These are phyloP conservation scores for Amblyteles armatorius DNA, from an alignment of 2,888 invertebrate genomes.

Conservation along the genomic window DNA sequence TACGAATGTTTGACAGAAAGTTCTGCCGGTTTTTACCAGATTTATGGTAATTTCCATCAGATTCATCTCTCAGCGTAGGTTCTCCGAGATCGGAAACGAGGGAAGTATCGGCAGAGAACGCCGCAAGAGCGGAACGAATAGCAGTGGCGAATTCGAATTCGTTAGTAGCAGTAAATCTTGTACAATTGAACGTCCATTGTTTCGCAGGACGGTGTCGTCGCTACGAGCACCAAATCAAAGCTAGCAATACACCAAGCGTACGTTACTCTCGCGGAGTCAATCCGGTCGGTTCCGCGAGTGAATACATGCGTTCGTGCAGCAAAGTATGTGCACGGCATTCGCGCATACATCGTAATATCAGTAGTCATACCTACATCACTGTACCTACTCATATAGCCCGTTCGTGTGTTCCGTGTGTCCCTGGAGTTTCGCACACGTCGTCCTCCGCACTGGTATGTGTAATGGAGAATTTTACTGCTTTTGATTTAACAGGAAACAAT, in stretches of 20 bases:
- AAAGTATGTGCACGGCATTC: slow-evolving; percentile 47
- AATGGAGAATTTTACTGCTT: slow-evolving; percentile 80
- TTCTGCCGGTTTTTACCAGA: too few species aligned
- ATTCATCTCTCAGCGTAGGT: not conserved
- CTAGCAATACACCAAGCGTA: slow-evolving; percentile 46
- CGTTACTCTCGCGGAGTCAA: slow-evolving; percentile 33
- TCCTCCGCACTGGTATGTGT: slow-evolving; percentile 53
- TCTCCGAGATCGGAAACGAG: not conserved
- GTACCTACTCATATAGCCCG: not conserved
- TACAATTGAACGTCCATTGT: slow-evolving; percentile 80
- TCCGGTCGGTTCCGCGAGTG: slow-evolving; percentile 20
- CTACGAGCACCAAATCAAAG: slow-evolving; percentile 76
- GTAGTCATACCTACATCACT: slow-evolving; percentile 29
- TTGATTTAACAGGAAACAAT: slow-evolving; percentile 80
- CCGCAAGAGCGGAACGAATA: not conserved
- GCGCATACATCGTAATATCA: slow-evolving; percentile 53
- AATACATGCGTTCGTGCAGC: slow-evolving; percentile 26
- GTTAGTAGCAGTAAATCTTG: slow-evolving; percentile 81
- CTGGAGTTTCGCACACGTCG: not conserved
- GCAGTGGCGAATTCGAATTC: slow-evolving; percentile 76
- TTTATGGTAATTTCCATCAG: too few species aligned
- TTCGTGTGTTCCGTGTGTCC: slow-evolving; percentile 58
- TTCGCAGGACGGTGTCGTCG: slow-evolving; percentile 75
- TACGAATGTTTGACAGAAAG: too few species aligned
- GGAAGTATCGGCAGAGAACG: not conserved